Conservation (phyloP, 2,888 invertebrate species). For the Argyra leucocephala region DNA sequence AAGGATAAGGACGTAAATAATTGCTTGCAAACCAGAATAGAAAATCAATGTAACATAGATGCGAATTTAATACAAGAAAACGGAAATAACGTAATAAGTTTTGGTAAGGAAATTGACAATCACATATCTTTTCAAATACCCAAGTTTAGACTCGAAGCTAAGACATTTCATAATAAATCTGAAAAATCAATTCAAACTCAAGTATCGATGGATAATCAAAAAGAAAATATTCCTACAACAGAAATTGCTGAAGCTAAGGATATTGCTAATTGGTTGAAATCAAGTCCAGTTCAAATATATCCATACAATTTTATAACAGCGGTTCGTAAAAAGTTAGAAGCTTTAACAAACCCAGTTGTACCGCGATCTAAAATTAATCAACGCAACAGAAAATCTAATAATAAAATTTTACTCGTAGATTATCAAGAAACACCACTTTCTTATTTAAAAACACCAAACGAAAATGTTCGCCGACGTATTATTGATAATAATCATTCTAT, state of each 20-base stretch:
- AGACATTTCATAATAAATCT: neutral
- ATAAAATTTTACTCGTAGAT: slow-evolving; percentile 8
- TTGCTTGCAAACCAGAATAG: no score
- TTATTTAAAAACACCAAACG: slow-evolving; percentile 11
- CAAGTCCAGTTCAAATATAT: slow-evolving; percentile 43
- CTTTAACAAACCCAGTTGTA: slow-evolving; percentile 29
- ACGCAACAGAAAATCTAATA: neutral
- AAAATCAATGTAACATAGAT: no score
- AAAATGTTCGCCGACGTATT: neutral
- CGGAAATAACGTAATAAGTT: slow-evolving; percentile 22
- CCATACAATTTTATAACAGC: slow-evolving; percentile 54
- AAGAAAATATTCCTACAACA: neutral
- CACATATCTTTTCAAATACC: slow-evolving; percentile 14
- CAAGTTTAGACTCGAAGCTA: neutral
- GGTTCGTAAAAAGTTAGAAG: slow-evolving; percentile 49
- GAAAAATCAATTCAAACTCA: slow-evolving; percentile 25
- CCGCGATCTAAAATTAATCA: neutral
- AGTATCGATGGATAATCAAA: neutral
- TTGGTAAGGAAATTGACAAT: slow-evolving; percentile 9
- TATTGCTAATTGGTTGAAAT: slow-evolving; percentile 40
- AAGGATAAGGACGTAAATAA: no score
- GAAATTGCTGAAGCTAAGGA: slow-evolving; percentile 24
- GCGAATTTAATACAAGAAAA: neutral
- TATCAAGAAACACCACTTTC: slow-evolving; percentile 16
- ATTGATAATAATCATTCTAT: neutral